Evolutionary conservation across 1,140 invertebrate genomes (phyloP), one percentile per base, ranked within the genome.

Genomic region (Plutomurus gul): DNA sequence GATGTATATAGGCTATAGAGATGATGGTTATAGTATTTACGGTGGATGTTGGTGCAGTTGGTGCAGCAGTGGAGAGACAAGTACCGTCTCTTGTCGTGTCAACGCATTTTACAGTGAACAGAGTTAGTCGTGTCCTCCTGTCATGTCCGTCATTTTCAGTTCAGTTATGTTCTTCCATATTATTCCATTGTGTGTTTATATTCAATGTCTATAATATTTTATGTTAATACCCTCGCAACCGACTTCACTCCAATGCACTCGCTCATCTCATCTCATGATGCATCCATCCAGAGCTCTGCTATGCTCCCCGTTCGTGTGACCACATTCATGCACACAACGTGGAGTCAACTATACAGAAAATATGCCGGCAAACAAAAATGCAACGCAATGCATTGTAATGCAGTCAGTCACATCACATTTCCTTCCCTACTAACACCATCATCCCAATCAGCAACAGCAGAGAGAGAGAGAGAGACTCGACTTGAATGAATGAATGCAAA

Each of bases 81-180:
- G 22, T n/a, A 43, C 10, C 56, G 18, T 65, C 56, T 33, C 27
- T 25, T 33, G 56, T 65, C 27, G 27, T 65, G 56, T 65, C 56
- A 65, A 65, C 25, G 56, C 25, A 27, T 30, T 65, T 30, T 65
- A 30, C 56, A 65, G 56, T 33, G 56, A 65, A 65, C 56, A 65
- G 36, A 65, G 56, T 65, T 30, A 65, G 56, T 65, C 56, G 56
- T 65, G 56, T 65, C 56, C 56, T 36, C 56, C 56, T 65, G 56
- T 65, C 56, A 65, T 65, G 56, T 65, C 56, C 16, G 25, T n/a
- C 25, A 65, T 65, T 65, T 65, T 36, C 25, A 65, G 56, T 65
- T 33, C 56, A 33, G 56, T 65, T 65, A 65, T 36, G 36, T 65
- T 65, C 56, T 65, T 65, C 56, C 36, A 16, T 65, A 25, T n/a